Conservation (phyloP, 1,140 invertebrate species). For the Oscheius sp. region DNA sequence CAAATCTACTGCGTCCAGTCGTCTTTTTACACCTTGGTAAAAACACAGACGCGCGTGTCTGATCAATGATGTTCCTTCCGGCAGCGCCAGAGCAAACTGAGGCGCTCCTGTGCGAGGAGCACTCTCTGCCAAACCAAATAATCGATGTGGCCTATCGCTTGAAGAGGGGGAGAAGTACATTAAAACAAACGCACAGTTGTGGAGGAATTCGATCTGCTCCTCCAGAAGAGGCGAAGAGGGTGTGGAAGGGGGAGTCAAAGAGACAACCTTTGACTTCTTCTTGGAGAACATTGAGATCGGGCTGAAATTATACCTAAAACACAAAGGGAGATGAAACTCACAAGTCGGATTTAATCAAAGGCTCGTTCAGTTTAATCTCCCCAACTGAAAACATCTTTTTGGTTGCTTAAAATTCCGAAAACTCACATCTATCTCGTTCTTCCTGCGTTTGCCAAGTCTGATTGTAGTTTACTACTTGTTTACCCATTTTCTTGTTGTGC, state of each 20-base stretch:
- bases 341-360: neutral
- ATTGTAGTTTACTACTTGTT: neutral
- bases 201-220: neutral
- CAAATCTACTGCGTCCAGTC: neutral
- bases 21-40: neutral
- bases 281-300: neutral
- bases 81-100: too few relatives aligned
- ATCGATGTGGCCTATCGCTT: too few relatives aligned
- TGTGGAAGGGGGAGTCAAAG: neutral
- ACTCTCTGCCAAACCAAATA: too few relatives aligned
- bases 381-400: neutral
- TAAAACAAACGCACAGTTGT: slow-evolving; percentile 6
- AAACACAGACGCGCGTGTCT: neutral
- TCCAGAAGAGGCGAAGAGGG: neutral
- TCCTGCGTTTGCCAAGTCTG: neutral
- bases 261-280: neutral
- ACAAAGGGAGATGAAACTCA: neutral
- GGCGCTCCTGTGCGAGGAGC: neutral
- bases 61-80: slow-evolving; percentile 1
- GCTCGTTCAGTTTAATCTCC: neutral
- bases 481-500: neutral
- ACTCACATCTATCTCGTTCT: neutral
- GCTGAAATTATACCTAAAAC: neutral
- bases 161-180: too few relatives aligned
- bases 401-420: too few relatives aligned